Evolutionary conservation across 1,140 invertebrate species (phyloP).

Genomic region (Araneus ventricosus): DNA sequence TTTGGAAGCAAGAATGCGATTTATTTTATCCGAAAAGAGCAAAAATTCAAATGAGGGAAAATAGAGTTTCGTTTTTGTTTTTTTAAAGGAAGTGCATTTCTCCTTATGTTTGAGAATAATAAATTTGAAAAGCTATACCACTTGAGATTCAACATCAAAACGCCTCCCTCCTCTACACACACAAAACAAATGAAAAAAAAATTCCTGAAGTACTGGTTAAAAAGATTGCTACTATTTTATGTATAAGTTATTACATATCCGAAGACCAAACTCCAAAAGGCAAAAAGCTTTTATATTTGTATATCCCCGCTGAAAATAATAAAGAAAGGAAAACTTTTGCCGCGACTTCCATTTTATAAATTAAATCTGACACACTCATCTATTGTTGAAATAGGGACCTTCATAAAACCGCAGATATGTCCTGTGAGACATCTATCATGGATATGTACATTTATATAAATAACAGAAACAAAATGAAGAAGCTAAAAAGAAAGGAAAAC

Average conservation of each 20-base stretch:
- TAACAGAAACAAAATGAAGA: background rate
- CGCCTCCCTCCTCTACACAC: background rate
- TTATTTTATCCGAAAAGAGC: too few relatives aligned
- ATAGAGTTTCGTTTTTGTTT: background rate
- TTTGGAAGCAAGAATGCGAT: too few relatives aligned
- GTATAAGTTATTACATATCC: slow-evolving; percentile 27
- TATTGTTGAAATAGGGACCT: slow-evolving; percentile 9
- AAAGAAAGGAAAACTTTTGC: background rate
- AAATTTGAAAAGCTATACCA: background rate
- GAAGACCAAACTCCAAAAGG: background rate
- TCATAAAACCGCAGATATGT: slow-evolving; percentile 24
- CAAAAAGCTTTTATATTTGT: slow-evolving; percentile 3
- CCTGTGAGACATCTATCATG: slow-evolving; percentile 49
- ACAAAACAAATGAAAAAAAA: background rate
- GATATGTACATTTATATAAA: slow-evolving; percentile 24
- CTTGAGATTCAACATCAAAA: background rate
- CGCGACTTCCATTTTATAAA: slow-evolving; percentile 51
- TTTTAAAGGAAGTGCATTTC: background rate
- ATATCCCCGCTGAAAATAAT: background rate
- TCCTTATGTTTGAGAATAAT: background rate
- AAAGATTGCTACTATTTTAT: slow-evolving; percentile 41
- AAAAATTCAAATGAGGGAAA: too few relatives aligned
- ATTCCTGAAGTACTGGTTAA: background rate
- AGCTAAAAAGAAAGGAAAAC: background rate
- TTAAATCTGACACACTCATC: slow-evolving; percentile 51